These are phyloP conservation scores for Chitala chitala DNA, from an alignment of 2,113 vertebrate species.

Conservation along the genomic window DNA sequence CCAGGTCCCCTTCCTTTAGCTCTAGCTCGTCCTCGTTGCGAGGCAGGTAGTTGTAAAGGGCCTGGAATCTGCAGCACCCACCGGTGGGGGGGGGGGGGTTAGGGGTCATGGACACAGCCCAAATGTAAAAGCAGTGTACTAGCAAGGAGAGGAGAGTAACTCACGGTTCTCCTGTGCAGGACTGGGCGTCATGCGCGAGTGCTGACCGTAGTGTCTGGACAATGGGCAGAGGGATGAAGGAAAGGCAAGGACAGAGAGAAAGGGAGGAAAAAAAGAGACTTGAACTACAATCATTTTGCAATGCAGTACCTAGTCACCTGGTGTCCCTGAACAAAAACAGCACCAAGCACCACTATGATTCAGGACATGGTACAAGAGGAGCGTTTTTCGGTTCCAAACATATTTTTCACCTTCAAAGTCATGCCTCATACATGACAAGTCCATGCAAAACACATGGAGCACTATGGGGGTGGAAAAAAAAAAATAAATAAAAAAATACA, in stretches of 20 bases:
- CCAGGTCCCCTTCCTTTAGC: slow-evolving; percentile 87
- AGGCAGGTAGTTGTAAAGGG: slow-evolving; percentile 91
- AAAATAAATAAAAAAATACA: neutral
- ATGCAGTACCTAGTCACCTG: neutral
- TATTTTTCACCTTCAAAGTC: neutral
- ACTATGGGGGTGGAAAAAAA: too few relatives aligned
- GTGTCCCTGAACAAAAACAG: too few relatives aligned
- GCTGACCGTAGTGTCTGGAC: slow-evolving; percentile 75
- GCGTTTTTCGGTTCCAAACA: too few relatives aligned
- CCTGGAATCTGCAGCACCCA: slow-evolving; percentile 79
- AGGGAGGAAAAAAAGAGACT: slow-evolving; percentile 18
- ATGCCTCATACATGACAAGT: too few relatives aligned
- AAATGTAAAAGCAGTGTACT: neutral
- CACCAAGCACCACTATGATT: neutral
- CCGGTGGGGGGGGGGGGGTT: neutral
- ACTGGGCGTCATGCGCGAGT: slow-evolving; percentile 83
- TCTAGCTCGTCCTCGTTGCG: slow-evolving; percentile 97
- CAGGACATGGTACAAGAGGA: too few relatives aligned
- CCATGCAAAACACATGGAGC: too few relatives aligned
- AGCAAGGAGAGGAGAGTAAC: slow-evolving; percentile 49
- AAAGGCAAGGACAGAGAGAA: neutral
- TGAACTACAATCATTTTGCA: neutral
- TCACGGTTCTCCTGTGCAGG: slow-evolving; percentile 92
- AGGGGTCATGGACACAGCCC: neutral
- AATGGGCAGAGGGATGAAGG: slow-evolving; percentile 33